phyloP scores from a whole-genome alignment of 2,888 invertebrate genomes.

The Monoplex corrugatus region DNA sequence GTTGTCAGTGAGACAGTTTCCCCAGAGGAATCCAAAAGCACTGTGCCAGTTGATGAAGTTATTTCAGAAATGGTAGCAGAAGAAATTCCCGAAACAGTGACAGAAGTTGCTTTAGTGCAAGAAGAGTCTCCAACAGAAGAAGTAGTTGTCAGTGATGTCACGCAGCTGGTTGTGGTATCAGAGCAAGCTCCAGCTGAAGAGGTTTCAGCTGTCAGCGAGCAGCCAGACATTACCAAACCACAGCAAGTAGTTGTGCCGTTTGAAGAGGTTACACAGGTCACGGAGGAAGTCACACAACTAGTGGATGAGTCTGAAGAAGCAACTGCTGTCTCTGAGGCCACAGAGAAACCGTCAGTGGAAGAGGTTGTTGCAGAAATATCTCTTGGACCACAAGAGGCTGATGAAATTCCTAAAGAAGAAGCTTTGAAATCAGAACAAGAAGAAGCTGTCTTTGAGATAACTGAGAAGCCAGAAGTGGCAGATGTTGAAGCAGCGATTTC shows the following conservation, averaged over 20 bases:
- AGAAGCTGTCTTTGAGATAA: conserved; percentile 60
- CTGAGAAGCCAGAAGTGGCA: not conserved
- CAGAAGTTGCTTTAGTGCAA: not conserved
- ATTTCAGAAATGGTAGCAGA: conserved; percentile 34
- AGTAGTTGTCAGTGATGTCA: conserved; percentile 41
- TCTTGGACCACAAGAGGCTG: conserved; percentile 24
- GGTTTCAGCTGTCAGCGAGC: no score
- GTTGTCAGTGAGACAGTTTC: not conserved
- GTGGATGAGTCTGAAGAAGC: no score
- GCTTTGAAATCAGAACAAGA: conserved; percentile 34
- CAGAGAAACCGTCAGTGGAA: conserved; percentile 24
- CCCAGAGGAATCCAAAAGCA: not conserved
- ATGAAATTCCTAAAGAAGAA: conserved; percentile 44
- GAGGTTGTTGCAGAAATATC: conserved; percentile 39
- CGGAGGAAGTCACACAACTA: no score
- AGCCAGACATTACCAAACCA: no score
- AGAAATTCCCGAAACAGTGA: not conserved
- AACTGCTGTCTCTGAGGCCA: conserved; percentile 49
- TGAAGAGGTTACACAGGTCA: no score
- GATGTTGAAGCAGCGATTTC: conserved; percentile 82
- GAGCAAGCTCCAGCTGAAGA: no score
- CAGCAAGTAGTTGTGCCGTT: no score
- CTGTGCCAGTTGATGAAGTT: conserved; percentile 2
- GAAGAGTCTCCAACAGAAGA: not conserved
- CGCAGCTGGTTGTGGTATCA: no score